Conservation (phyloP, 2,888 invertebrate genomes). For the Aphodius granarius region DNA sequence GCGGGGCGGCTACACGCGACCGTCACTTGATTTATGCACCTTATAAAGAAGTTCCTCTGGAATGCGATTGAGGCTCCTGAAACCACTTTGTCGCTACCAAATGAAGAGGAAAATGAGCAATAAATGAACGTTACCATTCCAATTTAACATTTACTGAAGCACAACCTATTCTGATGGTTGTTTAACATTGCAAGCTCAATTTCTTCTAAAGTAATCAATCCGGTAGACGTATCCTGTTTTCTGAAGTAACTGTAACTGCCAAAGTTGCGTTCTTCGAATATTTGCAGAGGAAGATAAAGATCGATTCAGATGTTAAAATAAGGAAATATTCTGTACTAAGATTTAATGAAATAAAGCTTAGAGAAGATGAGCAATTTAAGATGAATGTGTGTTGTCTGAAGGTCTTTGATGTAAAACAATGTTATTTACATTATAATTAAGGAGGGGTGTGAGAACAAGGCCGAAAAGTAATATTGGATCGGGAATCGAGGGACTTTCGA, state of each 20-base stretch:
- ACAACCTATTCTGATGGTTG: conserved; percentile 14
- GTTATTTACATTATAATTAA: conserved; percentile 39
- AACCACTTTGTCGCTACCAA: conserved; percentile 53
- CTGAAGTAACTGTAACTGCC: neutral
- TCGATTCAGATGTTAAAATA: no score
- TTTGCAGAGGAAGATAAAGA: no score
- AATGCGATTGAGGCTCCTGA: conserved; percentile 47
- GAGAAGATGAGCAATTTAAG: no score
- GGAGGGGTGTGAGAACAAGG: neutral
- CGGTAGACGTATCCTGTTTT: neutral
- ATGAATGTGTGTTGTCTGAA: no score
- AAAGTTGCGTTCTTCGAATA: no score
- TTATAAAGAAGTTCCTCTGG: conserved; percentile 51
- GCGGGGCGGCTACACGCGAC: conserved; percentile 26
- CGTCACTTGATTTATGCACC: conserved; percentile 51
- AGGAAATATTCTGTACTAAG: no score
- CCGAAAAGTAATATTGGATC: conserved; percentile 8
- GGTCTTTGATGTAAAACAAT: no score
- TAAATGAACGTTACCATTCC: conserved; percentile 50
- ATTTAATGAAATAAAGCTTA: no score
- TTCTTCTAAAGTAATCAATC: neutral
- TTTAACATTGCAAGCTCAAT: neutral
- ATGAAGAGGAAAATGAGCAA: conserved; percentile 54
- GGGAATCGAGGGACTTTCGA: conserved; percentile 30
- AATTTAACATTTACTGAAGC: conserved; percentile 43